Evolutionary conservation across 2,888 invertebrate species (phyloP).

Genomic region (Petrolisthes manimaculis): DNA sequence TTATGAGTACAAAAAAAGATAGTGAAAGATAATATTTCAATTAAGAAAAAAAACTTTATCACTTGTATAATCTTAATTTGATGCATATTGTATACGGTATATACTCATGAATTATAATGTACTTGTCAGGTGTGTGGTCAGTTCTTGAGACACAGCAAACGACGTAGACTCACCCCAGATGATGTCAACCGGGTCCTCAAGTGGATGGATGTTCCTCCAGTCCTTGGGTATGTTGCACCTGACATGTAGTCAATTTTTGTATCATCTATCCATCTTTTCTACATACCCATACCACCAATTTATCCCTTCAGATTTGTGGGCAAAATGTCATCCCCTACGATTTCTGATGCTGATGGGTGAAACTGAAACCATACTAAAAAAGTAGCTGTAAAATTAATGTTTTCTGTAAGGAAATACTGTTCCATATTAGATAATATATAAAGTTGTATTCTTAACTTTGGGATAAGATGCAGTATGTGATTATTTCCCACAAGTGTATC

Average conservation of each 20-base stretch:
- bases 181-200: slow-evolving; percentile 62
- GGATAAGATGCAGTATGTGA: too few species aligned
- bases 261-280: neutral
- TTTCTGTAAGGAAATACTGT: neutral
- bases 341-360: neutral
- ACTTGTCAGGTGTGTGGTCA: slow-evolving; percentile 56
- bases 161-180: slow-evolving; percentile 62
- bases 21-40: too few species aligned
- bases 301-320: too few species aligned
- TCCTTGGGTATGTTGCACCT: slow-evolving; percentile 49
- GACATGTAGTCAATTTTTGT: neutral
- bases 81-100: too few species aligned
- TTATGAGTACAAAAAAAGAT: too few species aligned
- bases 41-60: too few species aligned
- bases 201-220: slow-evolving; percentile 63
- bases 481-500: too few species aligned
- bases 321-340: neutral
- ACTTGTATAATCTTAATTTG: too few species aligned
- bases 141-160: slow-evolving; percentile 54
- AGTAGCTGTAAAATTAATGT: neutral
- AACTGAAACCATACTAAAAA: neutral
- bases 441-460: too few species aligned
- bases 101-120: too few species aligned
- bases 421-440: too few species aligned
- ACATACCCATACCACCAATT: neutral